Percentiles rank a stretch among this genome's conserved stretches.
phyloP scores from a whole-genome alignment of 2,113 vertebrate species.

The Puntigrus tetrazona region DNA sequence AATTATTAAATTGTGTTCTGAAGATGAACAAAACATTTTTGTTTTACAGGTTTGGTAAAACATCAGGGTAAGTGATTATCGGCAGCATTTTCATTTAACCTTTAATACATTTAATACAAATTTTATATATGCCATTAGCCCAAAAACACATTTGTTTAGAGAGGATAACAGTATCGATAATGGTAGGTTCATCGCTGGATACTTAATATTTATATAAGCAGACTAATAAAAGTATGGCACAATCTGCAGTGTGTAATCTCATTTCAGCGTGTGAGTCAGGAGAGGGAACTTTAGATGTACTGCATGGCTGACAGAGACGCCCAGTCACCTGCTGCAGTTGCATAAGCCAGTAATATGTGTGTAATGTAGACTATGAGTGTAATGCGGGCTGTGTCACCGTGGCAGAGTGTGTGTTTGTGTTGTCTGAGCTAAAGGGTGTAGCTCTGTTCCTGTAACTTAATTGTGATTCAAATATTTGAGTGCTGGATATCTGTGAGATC shows the following conservation, averaged over 20 bases:
- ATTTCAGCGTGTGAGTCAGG: slow-evolving; percentile 1
- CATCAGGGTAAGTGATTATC: no score
- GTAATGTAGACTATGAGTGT: slow-evolving; percentile 54
- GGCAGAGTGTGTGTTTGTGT: slow-evolving; percentile 32
- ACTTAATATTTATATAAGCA: neutral
- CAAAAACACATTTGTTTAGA: neutral
- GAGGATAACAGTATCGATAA: neutral
- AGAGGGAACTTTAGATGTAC: slow-evolving; percentile 8
- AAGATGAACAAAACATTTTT: no score
- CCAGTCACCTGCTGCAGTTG: slow-evolving; percentile 46
- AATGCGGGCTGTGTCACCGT: slow-evolving; percentile 42
- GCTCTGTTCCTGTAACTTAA: neutral
- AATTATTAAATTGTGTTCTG: no score
- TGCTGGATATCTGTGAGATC: neutral
- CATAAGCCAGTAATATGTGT: slow-evolving; percentile 52
- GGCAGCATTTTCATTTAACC: no score
- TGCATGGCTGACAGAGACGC: neutral
- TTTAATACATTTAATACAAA: no score
- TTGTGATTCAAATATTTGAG: slow-evolving; percentile 11
- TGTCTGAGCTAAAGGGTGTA: slow-evolving; percentile 26
- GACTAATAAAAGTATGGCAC: neutral
- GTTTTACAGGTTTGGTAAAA: no score
- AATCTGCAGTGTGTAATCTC: slow-evolving; percentile 7
- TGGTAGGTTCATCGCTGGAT: neutral
- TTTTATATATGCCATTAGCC: neutral